These are phyloP conservation scores for Euura lappo DNA, from an alignment of 1,140 invertebrate species.

Conservation along the genomic window DNA sequence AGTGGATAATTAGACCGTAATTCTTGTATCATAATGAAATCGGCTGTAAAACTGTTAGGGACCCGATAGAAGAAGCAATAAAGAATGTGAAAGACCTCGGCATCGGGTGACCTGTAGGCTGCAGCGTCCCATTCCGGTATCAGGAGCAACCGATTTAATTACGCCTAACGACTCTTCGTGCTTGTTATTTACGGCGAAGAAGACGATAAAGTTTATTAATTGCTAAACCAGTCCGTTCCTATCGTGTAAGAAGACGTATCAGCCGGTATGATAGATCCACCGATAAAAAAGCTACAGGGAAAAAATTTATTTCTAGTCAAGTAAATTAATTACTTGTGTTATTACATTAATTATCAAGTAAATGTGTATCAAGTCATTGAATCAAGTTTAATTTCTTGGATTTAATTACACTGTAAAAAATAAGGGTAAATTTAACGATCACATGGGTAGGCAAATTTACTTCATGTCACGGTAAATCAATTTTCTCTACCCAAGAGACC, in stretches of 20 bases:
- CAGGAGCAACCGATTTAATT: conserved; percentile 42
- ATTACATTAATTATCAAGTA: too few species aligned
- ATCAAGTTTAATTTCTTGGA: too few species aligned
- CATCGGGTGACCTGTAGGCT: background rate
- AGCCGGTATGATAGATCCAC: too few species aligned
- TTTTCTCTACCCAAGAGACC: too few species aligned
- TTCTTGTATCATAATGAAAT: conserved; percentile 27
- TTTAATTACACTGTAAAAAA: too few species aligned
- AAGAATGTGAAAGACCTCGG: background rate
- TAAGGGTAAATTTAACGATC: too few species aligned
- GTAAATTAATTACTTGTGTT: too few species aligned
- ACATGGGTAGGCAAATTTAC: too few species aligned
- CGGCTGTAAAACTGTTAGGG: conserved; percentile 35
- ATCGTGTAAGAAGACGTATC: background rate
- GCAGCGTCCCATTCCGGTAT: conserved; percentile 22
- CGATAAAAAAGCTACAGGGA: too few species aligned
- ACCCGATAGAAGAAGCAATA: conserved; percentile 12
- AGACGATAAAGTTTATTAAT: background rate
- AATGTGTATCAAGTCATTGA: too few species aligned
- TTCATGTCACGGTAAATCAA: too few species aligned
- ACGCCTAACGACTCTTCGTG: conserved; percentile 36
- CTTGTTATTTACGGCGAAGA: conserved; percentile 3
- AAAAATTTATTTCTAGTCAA: too few species aligned
- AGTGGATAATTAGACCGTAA: conserved; percentile 31
- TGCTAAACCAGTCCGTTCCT: background rate